Percentiles rank a stretch among this genome's conserved stretches.
Evolutionary conservation across 2,888 invertebrate genomes (phyloP).

Genomic region (Arge pagana): DNA sequence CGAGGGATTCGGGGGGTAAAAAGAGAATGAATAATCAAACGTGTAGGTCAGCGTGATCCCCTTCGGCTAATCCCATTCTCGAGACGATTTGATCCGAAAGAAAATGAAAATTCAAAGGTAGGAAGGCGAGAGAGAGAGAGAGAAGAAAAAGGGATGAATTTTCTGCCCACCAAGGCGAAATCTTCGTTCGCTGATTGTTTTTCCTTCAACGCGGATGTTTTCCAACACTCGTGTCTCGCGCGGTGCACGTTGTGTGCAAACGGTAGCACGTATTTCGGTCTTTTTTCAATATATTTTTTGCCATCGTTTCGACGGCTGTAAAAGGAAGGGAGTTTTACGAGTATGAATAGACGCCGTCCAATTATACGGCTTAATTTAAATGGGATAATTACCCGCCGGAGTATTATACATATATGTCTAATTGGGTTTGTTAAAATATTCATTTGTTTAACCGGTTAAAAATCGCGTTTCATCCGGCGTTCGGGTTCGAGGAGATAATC

Average conservation of each 20-base stretch:
- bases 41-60: neutral
- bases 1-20: conserved; percentile 19
- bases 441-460: conserved; percentile 22
- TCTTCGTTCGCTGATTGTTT: too few relatives aligned
- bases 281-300: conserved; percentile 14
- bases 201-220: too few relatives aligned
- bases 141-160: too few relatives aligned
- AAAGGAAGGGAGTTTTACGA: conserved; percentile 50
- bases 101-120: conserved; percentile 14
- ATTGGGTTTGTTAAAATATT: conserved; percentile 22
- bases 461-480: too few relatives aligned
- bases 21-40: conserved; percentile 17
- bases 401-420: conserved; percentile 21
- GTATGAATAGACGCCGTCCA: conserved; percentile 56
- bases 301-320: conserved; percentile 38
- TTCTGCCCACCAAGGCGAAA: too few relatives aligned
- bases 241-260: neutral
- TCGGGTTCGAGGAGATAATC: too few relatives aligned
- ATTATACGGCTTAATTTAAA: conserved; percentile 57
- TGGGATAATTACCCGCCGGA: conserved; percentile 51
- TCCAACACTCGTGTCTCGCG: too few relatives aligned
- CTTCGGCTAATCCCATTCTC: conserved; percentile 21
- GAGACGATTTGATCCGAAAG: neutral
- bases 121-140: too few relatives aligned
- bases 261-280: conserved; percentile 4